These are phyloP conservation scores for Sanderia malayensis DNA, from an alignment of 30 jellyfish, hydroid and myxozoan genomes.

Conservation along the genomic window DNA sequence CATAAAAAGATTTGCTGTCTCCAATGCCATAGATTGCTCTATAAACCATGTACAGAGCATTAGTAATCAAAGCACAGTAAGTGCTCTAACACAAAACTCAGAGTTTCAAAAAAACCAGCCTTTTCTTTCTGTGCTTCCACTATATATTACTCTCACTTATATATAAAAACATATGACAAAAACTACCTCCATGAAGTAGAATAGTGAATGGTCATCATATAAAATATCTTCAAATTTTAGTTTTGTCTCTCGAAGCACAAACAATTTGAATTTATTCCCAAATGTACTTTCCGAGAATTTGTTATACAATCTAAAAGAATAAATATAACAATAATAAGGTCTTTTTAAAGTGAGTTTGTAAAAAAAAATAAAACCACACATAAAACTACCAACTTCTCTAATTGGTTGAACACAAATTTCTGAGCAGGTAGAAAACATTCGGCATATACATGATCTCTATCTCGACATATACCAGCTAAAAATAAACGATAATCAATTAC, in stretches of 20 bases:
- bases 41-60: no score
- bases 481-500: neutral
- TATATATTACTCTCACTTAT: no score
- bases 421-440: slow-evolving; percentile 82
- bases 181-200: slow-evolving; percentile 92
- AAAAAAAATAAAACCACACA: no score
- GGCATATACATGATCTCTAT: slow-evolving; percentile 56
- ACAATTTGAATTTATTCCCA: slow-evolving; percentile 69
- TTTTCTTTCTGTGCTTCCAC: no score
- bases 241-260: slow-evolving; percentile 59
- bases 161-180: neutral
- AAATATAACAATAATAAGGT: neutral
- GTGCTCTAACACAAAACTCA: no score
- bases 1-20: no score
- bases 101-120: no score
- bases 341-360: no score
- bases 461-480: slow-evolving; percentile 77
- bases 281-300: slow-evolving; percentile 51
- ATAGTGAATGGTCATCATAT: slow-evolving; percentile 63
- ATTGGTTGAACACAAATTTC: slow-evolving; percentile 32
- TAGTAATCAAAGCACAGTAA: no score
- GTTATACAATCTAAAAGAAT: slow-evolving; percentile 41
- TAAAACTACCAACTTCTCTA: slow-evolving; percentile 48
- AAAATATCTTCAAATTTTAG: slow-evolving; percentile 77
- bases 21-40: no score